These are phyloP conservation scores for Pyrochroa serraticornis DNA, from an alignment of 2,888 invertebrate species.

Conservation along the genomic window DNA sequence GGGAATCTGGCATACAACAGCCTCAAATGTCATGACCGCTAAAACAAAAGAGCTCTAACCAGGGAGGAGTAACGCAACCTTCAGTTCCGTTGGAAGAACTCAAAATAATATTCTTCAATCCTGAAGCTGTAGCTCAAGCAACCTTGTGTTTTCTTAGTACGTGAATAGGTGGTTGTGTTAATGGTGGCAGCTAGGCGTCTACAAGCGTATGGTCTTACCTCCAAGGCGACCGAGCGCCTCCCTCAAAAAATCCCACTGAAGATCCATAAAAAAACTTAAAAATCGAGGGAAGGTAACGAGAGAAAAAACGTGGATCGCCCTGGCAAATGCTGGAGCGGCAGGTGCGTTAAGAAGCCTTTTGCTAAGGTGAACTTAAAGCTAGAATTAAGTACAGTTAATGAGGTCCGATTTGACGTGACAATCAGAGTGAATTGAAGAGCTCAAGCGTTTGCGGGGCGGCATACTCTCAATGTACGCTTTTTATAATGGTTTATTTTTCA, in stretches of 20 bases:
- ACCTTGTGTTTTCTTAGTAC: too few relatives aligned
- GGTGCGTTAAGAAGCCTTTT: slow-evolving; percentile 45
- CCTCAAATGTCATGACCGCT: too few relatives aligned
- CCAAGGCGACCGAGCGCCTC: slow-evolving; percentile 49
- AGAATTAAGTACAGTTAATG: slow-evolving; percentile 4
- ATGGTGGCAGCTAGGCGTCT: slow-evolving; percentile 16
- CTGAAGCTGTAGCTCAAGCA: too few relatives aligned
- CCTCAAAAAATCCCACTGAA: slow-evolving; percentile 40
- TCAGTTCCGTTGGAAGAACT: too few relatives aligned
- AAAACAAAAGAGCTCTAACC: too few relatives aligned
- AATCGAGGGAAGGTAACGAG: slow-evolving; percentile 40
- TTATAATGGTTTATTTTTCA: slow-evolving; percentile 38
- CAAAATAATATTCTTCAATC: too few relatives aligned
- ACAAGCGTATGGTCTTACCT: slow-evolving; percentile 45
- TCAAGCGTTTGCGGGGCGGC: slow-evolving; percentile 53
- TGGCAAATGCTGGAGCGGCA: slow-evolving; percentile 70
- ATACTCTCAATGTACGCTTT: slow-evolving; percentile 30
- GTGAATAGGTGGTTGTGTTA: background rate
- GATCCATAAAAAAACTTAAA: slow-evolving; percentile 23
- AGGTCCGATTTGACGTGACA: background rate
- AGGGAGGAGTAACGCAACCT: too few relatives aligned
- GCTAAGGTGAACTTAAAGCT: slow-evolving; percentile 36
- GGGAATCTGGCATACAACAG: background rate
- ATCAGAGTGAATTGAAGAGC: slow-evolving; percentile 31
- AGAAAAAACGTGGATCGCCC: slow-evolving; percentile 63